These are phyloP conservation scores for Cataglyphis hispanica DNA, from an alignment of 1,140 invertebrate species.

Conservation along the genomic window DNA sequence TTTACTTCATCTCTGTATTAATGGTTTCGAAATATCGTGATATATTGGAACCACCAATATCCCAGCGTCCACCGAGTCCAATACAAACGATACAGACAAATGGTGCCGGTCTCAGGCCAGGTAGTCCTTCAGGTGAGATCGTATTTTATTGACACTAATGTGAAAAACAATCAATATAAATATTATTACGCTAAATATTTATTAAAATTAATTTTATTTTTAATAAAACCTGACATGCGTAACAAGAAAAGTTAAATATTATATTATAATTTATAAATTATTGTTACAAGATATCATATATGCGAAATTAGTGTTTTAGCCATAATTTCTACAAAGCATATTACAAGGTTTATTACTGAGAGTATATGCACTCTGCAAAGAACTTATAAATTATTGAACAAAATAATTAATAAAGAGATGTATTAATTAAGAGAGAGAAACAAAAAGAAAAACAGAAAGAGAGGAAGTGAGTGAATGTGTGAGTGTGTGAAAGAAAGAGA, in stretches of 20 bases:
- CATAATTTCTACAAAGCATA: neutral
- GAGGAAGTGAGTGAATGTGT: too few relatives aligned
- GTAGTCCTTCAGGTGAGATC: conserved; percentile 88
- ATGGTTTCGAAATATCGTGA: conserved; percentile 99
- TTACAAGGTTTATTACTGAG: conserved; percentile 4
- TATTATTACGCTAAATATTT: conserved; percentile 11
- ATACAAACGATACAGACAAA: conserved; percentile 87
- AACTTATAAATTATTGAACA: conserved; percentile 37
- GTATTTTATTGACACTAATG: conserved; percentile 11
- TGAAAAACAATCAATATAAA: conserved; percentile 13
- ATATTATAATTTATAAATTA: conserved; percentile 4
- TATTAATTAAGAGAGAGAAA: neutral
- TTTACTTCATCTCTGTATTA: conserved; percentile 99
- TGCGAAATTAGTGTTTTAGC: neutral
- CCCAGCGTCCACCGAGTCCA: conserved; percentile 88
- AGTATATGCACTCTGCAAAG: conserved; percentile 52
- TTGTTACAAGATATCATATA: neutral
- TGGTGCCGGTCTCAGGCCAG: conserved; percentile 87
- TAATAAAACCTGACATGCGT: neutral
- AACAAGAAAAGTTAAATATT: neutral
- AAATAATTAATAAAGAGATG: conserved; percentile 6
- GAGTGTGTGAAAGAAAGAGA: too few relatives aligned
- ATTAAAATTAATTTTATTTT: conserved; percentile 1
- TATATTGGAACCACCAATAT: conserved; percentile 96
- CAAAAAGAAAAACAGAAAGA: neutral